Percentiles rank a stretch among this genome's conserved stretches.
Conservation (phyloP, 2,797 vertebrate species). For the Petrocephalus schoutedeni region DNA sequence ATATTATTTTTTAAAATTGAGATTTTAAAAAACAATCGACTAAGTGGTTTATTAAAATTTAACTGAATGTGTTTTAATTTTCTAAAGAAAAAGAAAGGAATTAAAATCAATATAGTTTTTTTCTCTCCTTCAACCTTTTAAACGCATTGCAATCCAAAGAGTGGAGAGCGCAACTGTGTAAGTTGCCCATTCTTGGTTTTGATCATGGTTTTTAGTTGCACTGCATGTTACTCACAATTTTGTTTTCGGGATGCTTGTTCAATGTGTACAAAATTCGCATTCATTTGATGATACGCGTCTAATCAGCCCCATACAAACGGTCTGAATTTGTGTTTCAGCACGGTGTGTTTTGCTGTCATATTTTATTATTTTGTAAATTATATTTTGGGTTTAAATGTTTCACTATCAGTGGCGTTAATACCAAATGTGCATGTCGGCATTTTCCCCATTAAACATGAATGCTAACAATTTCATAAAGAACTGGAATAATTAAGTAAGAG, state of each 20-base stretch:
- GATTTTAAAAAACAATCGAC: neutral
- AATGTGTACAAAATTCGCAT: neutral
- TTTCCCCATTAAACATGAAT: neutral
- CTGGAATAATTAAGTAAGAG: neutral
- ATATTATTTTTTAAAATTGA: constrained; percentile 10
- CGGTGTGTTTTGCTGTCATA: neutral
- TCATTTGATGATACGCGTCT: neutral
- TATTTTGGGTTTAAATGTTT: neutral
- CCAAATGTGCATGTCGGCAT: neutral
- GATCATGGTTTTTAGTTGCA: neutral
- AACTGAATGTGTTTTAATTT: neutral
- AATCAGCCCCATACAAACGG: neutral
- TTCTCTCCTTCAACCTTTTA: neutral
- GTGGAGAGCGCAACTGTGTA: neutral
- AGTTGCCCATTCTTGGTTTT: neutral
- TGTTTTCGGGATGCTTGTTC: neutral
- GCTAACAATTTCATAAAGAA: neutral
- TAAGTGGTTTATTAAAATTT: neutral
- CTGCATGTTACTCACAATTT: neutral
- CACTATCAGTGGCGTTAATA: neutral
- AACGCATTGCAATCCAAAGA: constrained; percentile 11
- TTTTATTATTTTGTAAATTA: neutral
- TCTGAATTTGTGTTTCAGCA: neutral
- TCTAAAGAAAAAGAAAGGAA: constrained; percentile 1
- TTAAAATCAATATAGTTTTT: neutral